These are phyloP conservation scores for Rhyacophila brunnea DNA, from an alignment of 1,140 invertebrate species.

Conservation along the genomic window DNA sequence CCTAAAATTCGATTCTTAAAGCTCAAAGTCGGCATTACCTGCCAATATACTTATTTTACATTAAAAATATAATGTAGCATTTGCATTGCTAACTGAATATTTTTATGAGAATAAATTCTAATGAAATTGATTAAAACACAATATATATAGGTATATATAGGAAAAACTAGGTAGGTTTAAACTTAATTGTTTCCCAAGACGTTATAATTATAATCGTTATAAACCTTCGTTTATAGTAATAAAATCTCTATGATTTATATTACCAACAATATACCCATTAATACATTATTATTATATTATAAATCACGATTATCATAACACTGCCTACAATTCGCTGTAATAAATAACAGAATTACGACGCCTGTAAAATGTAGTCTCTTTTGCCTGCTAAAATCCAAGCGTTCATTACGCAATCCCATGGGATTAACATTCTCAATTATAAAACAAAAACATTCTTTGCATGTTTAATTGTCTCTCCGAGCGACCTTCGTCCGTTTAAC, in stretches of 20 bases:
- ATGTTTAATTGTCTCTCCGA: conserved; percentile 24
- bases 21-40: no score
- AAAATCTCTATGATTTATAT: neutral
- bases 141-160: no score
- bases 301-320: neutral
- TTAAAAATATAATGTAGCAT: no score
- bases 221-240: no score
- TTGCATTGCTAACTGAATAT: no score
- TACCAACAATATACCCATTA: neutral
- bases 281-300: neutral
- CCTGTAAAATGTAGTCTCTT: neutral
- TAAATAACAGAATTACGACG: neutral
- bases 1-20: no score
- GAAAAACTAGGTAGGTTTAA: no score
- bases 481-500: conserved; percentile 27
- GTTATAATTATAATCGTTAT: no score
- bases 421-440: conserved; percentile 35
- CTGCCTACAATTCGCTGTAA: neutral
- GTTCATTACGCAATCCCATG: conserved; percentile 10
- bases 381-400: neutral
- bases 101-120: no score
- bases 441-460: conserved; percentile 34
- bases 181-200: no score
- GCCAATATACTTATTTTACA: no score
- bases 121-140: no score